Conservation (phyloP, 2,888 invertebrate genomes). For the Podabrus alpinus region DNA sequence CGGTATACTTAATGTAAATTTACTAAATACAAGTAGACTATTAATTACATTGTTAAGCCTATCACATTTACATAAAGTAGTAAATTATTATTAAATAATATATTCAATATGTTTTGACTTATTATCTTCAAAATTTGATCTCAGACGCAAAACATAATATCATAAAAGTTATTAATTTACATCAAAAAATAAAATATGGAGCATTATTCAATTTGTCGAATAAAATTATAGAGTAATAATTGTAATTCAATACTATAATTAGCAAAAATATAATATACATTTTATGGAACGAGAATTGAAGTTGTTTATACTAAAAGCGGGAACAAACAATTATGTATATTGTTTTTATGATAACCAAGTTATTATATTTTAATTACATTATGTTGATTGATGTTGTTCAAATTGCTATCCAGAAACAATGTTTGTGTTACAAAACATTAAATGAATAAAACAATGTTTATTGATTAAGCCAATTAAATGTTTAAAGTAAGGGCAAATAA, state of each 20-base stretch:
- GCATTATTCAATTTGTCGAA: neutral
- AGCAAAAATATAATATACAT: neutral
- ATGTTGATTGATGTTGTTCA: neutral
- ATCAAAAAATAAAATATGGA: neutral
- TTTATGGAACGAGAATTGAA: neutral
- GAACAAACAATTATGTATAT: neutral
- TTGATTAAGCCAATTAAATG: neutral
- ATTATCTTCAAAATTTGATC: neutral
- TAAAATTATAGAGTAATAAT: neutral
- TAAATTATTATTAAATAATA: neutral
- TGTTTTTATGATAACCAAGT: neutral
- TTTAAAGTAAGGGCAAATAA: neutral
- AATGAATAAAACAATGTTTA: neutral
- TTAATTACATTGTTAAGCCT: neutral
- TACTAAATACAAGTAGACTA: neutral
- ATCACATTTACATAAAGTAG: neutral
- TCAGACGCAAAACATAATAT: neutral
- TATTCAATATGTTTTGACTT: neutral
- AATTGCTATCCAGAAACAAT: neutral
- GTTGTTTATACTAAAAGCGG: neutral
- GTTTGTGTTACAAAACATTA: neutral
- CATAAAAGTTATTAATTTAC: neutral
- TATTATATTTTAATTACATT: neutral
- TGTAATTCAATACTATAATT: neutral
- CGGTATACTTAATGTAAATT: neutral